These are phyloP conservation scores for Drosophila neocordata DNA, from an alignment of 1,140 invertebrate species.

Conservation along the genomic window DNA sequence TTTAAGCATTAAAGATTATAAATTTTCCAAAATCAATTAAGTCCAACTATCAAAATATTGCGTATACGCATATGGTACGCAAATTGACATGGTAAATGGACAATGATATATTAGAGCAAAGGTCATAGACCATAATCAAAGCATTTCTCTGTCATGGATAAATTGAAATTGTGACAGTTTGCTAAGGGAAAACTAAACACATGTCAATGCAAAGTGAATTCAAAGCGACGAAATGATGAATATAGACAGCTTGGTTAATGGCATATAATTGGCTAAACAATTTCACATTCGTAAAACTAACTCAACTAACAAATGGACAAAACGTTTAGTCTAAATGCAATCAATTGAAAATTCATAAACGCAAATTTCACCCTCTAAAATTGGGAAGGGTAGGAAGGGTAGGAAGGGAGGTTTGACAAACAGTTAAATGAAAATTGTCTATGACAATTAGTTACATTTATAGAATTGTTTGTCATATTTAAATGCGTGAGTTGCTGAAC, in stretches of 20 bases:
- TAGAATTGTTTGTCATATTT: background rate
- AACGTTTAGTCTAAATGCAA: constrained; percentile 17
- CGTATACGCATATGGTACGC: background rate
- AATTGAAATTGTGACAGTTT: constrained; percentile 57
- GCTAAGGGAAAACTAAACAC: constrained; percentile 63
- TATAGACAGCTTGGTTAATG: constrained; percentile 42
- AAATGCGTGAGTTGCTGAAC: background rate
- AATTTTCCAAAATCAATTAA: no score
- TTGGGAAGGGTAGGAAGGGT: no score
- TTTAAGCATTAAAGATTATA: no score
- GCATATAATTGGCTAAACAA: constrained; percentile 59
- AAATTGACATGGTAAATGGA: background rate
- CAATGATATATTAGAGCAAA: background rate
- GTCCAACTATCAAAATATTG: background rate
- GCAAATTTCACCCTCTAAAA: background rate
- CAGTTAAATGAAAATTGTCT: constrained; percentile 39
- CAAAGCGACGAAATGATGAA: constrained; percentile 72
- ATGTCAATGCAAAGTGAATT: constrained; percentile 72
- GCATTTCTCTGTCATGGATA: background rate
- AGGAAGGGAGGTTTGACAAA: constrained; percentile 8
- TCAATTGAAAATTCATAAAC: constrained; percentile 7
- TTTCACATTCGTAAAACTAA: constrained; percentile 48
- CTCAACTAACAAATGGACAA: constrained; percentile 64
- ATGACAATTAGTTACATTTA: constrained; percentile 49
- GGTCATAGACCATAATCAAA: constrained; percentile 11